Evolutionary conservation across 2,888 invertebrate species (phyloP), one percentile per base, ranked within the genome.

Genomic region (Hirtodrosophila histrioides): DNA sequence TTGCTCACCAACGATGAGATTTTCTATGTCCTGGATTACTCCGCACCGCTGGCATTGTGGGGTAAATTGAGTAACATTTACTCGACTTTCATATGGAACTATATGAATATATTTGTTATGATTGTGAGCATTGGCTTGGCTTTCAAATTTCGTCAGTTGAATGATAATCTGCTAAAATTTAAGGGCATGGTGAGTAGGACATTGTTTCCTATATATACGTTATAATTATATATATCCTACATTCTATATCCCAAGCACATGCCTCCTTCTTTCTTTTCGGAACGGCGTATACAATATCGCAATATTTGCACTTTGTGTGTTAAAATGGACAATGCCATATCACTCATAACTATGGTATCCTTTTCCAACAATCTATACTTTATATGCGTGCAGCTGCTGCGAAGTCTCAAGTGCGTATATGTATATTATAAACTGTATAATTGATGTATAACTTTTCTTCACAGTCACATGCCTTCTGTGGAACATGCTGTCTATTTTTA

Each of bases 31-130:
- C 50, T 89, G 12, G 61, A 77, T 2, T 91, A 89, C 56, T 88
- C 90, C 7, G 8, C 61, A 3, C 39, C 66, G 24, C 44, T 89
- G 73, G 91, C 86, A 0, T 51, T 89, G 49, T 78, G 84, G 74
- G 90, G 88, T 3, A 91, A 90, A 66, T n/a, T 89, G 1, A 57
- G 94, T 53, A 93, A 95, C 71, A 78, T 94, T 3, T 79, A 94
- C 4, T 93, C 94, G 3, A 95, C 95, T 0, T 94, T 94, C 51
- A 92, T 94, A 0, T 96, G 95, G 95, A 95, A 94, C 84, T 95
- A 94, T 64, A 95, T 95, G 90, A 95, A 95, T 85, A 90, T 95
- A 49, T 94, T 95, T 75, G 94, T 96, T 23, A 95, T 95, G 86
- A 88, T 95, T n/a, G 92, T 95, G 12, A 95, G 95, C 89, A 93